Evolutionary conservation across 2,113 vertebrate species (phyloP), one percentile per base, ranked within the genome.

Genomic region (Rhineura floridana): DNA sequence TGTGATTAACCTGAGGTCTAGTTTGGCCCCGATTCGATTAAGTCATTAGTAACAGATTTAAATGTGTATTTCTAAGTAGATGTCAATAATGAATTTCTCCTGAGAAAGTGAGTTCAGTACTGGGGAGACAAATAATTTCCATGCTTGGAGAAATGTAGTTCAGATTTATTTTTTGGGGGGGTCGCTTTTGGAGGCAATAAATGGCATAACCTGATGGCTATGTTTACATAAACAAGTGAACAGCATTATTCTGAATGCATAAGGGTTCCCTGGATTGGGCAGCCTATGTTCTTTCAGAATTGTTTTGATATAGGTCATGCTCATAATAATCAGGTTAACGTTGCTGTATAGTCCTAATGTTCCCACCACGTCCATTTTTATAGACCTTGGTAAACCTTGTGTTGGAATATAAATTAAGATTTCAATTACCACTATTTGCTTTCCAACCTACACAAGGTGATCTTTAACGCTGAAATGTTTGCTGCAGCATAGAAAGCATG

Each of bases 361-460:
- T 94, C 95, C 84, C 87, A 90, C 90, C 93, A 93, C 48, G 85
- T 94, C 75, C 59, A 93, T 94, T 95, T 95, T 91, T 95, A 96
- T 96, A 69, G 90, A 88, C 83, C 78, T 87, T 88, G 92, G 89
- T 95, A 95, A 96, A 93, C 75, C 93, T 96, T 95, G 89, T 94
- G 93, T 86, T 89, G 87, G 91, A 91, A 92, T 94, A 95, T 96
- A 97, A 96, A 97, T 96, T 95, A 92, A 84, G 82, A 93, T 95
- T 94, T 94, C 87, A 95, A 96, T 82, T 92, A 90, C 85, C 94
- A 83, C 81, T 93, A 81, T 95, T 96, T 96, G 50, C 91, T 97
- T 95, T 92, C 81, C 70, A 95, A 91, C 84, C 59, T n/a, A 92
- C 96, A 92, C 63, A 69, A 94, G 92, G 94, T 42, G 63, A 19